Conservation (phyloP, 2,888 invertebrate genomes). For the Parthenolecanium corni region DNA sequence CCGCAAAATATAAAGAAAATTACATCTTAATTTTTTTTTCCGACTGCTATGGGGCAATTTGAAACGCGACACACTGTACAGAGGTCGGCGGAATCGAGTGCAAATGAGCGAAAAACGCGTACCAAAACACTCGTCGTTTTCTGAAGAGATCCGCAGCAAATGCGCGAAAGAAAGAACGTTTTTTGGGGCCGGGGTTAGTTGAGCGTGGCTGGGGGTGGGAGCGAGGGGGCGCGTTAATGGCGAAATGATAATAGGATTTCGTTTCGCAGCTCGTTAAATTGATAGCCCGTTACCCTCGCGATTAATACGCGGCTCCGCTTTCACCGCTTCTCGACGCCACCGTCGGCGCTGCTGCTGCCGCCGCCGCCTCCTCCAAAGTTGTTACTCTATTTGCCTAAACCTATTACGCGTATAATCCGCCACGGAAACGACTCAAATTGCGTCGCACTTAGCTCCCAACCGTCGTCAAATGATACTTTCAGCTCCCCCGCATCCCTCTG, state of each 20-base stretch:
- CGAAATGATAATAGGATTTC: slow-evolving; percentile 27
- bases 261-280: slow-evolving; percentile 23
- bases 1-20: too few relatives aligned
- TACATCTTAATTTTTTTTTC: too few relatives aligned
- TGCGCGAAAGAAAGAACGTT: background rate
- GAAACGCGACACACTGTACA: too few relatives aligned
- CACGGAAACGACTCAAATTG: slow-evolving; percentile 31
- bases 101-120: too few relatives aligned
- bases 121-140: too few relatives aligned
- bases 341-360: background rate
- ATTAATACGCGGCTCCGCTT: background rate
- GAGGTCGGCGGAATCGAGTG: too few relatives aligned
- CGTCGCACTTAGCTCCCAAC: slow-evolving; percentile 30
- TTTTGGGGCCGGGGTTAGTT: background rate
- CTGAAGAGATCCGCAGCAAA: too few relatives aligned
- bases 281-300: slow-evolving; percentile 25
- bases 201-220: background rate
- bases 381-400: slow-evolving; percentile 32
- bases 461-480: background rate
- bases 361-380: slow-evolving; percentile 2
- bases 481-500: background rate
- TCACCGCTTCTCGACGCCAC: too few relatives aligned
- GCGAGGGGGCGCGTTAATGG: slow-evolving; percentile 8
- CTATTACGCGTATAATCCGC: slow-evolving; percentile 32
- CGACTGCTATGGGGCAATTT: too few relatives aligned